phyloP scores from a whole-genome alignment of 2,888 invertebrate species.

The Lasius fuliginosus region DNA sequence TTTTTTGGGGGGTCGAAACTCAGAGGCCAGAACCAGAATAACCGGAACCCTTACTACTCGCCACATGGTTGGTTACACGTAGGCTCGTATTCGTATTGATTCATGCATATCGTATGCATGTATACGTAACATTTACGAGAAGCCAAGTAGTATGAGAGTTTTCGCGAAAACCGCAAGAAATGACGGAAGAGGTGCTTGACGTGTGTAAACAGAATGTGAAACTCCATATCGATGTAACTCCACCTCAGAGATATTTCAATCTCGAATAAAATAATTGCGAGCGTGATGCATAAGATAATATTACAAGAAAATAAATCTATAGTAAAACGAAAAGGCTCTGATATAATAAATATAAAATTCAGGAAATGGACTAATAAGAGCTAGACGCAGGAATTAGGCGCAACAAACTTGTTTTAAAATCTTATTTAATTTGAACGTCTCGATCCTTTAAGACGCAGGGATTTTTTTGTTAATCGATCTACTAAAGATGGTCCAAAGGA shows the following conservation, averaged over 20 bases:
- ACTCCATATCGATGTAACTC: not conserved
- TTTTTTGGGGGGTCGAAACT: constrained; percentile 77
- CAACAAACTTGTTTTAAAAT: too few species aligned
- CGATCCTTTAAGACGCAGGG: too few species aligned
- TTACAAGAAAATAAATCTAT: not conserved
- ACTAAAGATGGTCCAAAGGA: too few species aligned
- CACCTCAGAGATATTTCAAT: not conserved
- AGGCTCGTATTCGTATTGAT: constrained; percentile 43
- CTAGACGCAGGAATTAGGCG: too few species aligned
- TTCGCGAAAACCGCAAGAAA: constrained; percentile 17
- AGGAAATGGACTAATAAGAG: too few species aligned
- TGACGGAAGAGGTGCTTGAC: not conserved
- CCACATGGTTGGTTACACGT: constrained; percentile 51
- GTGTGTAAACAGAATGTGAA: not conserved
- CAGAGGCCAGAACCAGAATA: constrained; percentile 80
- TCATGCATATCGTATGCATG: constrained; percentile 17
- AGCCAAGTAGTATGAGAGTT: constrained; percentile 1
- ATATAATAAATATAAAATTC: too few species aligned
- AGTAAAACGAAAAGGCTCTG: not conserved
- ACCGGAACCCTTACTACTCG: constrained; percentile 77
- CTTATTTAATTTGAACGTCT: too few species aligned
- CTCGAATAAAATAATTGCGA: not conserved
- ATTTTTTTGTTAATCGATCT: too few species aligned
- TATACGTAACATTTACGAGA: not conserved
- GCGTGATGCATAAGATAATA: not conserved